Evolutionary conservation across 2,888 invertebrate genomes (phyloP), one percentile per base, ranked within the genome.

Genomic region (Lasioglossum morio): DNA sequence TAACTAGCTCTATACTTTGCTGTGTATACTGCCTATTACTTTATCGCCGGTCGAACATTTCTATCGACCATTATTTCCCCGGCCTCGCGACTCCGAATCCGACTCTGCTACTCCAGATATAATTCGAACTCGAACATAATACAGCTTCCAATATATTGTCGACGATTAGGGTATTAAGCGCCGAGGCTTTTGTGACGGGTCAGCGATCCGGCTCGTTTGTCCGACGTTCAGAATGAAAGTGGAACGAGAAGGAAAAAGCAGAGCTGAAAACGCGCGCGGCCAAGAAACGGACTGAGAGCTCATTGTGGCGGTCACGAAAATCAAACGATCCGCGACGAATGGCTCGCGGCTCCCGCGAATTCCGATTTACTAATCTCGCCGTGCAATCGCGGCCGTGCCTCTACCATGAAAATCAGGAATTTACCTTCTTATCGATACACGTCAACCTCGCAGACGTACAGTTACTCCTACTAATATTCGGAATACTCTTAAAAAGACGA

Each of bases 41-140:
- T 89, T 88, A 89, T 87, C 89, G 86, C 85, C 77, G 89, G 69
- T 82, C 83, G 81, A 90, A 82, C 89, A 88, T 90, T 90, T 90
- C 88, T 89, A 85, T 86, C 82, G 88, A 77, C 87, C 84, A 87
- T 90, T 90, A 90, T 90, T 86, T 72, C 86, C 72, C 83, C 69
- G 34, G 70, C n/a, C n/a, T 12, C 57, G 57, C 57, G 57, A 57
- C 57, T n/a, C 10, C 57, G 57, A n/a, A 4, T 57, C 30, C 73
- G 72, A 30, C 70, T 19, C 30, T 57, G 46, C 77, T 69, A 69
- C 34, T 69, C 76, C 81, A 79, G n/a, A 89, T 89, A 89, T 87
- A 87, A 89, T 89, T 84, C 87, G 43, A 43, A 81, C 79, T 69
- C 78, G 81, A 76, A 79, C 87, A 87, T 88, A 90, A 90, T 86